phyloP scores from a whole-genome alignment of 2,888 invertebrate genomes.

The Lasioglossum leucozonium region DNA sequence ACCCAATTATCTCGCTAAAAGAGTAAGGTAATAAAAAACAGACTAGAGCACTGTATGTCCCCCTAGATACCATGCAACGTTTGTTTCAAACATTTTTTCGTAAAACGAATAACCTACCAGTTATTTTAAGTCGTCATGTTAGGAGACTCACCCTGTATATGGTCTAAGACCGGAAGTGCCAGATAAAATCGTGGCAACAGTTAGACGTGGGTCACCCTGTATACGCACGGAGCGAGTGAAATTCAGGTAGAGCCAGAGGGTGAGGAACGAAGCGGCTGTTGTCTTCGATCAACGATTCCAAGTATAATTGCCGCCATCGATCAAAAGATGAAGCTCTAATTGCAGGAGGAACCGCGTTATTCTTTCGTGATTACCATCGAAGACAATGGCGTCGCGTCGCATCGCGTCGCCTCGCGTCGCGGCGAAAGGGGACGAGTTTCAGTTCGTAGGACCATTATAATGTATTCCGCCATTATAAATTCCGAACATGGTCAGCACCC shows the following conservation, averaged over 20 bases:
- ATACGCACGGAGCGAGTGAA: slow-evolving; percentile 5
- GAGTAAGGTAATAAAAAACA: too few species aligned
- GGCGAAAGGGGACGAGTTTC: slow-evolving; percentile 14
- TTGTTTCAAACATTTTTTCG: too few species aligned
- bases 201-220: too few species aligned
- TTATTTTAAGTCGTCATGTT: too few species aligned
- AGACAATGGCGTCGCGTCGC: slow-evolving; percentile 33
- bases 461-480: slow-evolving; percentile 80
- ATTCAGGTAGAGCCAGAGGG: neutral
- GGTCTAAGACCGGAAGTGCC: too few species aligned
- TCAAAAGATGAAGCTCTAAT: slow-evolving; percentile 63
- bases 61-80: too few species aligned
- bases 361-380: slow-evolving; percentile 53
- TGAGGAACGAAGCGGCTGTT: slow-evolving; percentile 27
- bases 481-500: slow-evolving; percentile 69
- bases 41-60: too few species aligned
- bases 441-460: slow-evolving; percentile 80
- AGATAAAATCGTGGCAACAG: too few species aligned
- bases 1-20: too few species aligned
- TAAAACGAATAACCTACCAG: too few species aligned
- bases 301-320: slow-evolving; percentile 61
- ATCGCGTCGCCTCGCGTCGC: slow-evolving; percentile 3
- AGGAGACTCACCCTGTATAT: too few species aligned
- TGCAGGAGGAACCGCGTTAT: slow-evolving; percentile 61
- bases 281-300: slow-evolving; percentile 43